Evolutionary conservation across 2,888 invertebrate species (phyloP).

Genomic region (Nomada fabriciana): DNA sequence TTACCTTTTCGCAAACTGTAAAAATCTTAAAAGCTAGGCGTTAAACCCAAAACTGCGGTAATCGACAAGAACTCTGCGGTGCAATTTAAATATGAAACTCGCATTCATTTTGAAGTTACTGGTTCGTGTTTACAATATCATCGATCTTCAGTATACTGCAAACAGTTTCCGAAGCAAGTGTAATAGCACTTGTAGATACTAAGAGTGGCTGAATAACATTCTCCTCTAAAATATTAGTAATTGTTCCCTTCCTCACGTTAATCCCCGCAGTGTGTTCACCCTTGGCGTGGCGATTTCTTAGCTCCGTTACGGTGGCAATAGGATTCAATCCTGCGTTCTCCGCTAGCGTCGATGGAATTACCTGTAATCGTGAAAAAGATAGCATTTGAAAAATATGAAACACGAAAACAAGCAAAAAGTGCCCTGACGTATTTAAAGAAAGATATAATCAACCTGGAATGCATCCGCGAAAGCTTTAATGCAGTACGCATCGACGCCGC

Average conservation of each 20-base stretch:
- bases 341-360: slow-evolving; percentile 95
- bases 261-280: slow-evolving; percentile 96
- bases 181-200: slow-evolving; percentile 97
- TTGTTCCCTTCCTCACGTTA: slow-evolving; percentile 97
- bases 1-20: slow-evolving; percentile 32
- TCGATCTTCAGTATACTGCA: slow-evolving; percentile 99
- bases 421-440: not conserved
- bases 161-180: slow-evolving; percentile 97
- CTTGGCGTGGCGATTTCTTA: slow-evolving; percentile 96
- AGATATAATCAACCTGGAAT: slow-evolving; percentile 87
- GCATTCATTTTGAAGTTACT: slow-evolving; percentile 67
- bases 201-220: slow-evolving; percentile 98
- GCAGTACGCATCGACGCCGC: slow-evolving; percentile 98
- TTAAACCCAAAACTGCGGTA: slow-evolving; percentile 12
- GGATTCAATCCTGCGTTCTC: slow-evolving; percentile 97
- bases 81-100: slow-evolving; percentile 13
- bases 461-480: slow-evolving; percentile 98
- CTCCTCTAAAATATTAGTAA: slow-evolving; percentile 98
- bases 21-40: slow-evolving; percentile 41
- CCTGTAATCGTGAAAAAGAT: slow-evolving; percentile 77
- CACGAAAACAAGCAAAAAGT: slow-evolving; percentile 19
- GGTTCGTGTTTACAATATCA: slow-evolving; percentile 93
- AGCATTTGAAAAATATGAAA: not conserved
- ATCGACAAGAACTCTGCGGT: slow-evolving; percentile 12
- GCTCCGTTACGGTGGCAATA: slow-evolving; percentile 97